Evolutionary conservation across 2,797 vertebrate genomes (phyloP), one percentile per base, ranked within the genome.

Genomic region (Cryptoblepharus egeriae): DNA sequence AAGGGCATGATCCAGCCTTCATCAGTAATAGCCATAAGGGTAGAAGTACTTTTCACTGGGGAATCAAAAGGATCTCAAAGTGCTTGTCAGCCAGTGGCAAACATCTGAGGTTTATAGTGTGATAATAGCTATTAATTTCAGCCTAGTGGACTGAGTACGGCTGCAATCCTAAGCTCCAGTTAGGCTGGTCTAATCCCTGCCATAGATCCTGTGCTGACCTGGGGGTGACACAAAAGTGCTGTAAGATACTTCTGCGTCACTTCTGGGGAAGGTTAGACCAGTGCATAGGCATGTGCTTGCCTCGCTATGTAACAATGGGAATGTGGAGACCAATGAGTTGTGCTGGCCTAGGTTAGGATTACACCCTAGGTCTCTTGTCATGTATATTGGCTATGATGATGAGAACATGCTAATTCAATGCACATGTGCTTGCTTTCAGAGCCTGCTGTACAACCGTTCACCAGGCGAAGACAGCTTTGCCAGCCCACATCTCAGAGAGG

Each of bases 391-490:
- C 8, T 55, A 81, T 35, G 64, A 22, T 67, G 32, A 35, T 35
- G 37, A 68, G 35, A 39, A 39, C 13, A 20, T 68, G 30, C 58
- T 94, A 88, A 94, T 90, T 80, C 72, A 69, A 90, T 85, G 60
- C 70, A 86, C 87, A 77, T 72, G 86, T 89, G 88, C 93, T 89
- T 95, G 89, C 90, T 89, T 94, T 84, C 87, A 96, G 95, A 91
- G 88, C 85, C 74, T 95, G 90, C 91, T 49, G 6, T 49, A 94
- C 88, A 93, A 90, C 87, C 88, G 86, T 90, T 84, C 87, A 85
- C 79, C 89, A 92, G 85, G 88, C 92, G 82, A 95, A 94, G 94
- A 88, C 88, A 64, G 52, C 84, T 80, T 92, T 87, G 12, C 83
- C 90, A 80, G 85, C 87, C 58, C 93, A 92, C 88, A 92, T 92